phyloP scores from a whole-genome alignment of 2,888 invertebrate genomes.

The Colostygia pectinataria region DNA sequence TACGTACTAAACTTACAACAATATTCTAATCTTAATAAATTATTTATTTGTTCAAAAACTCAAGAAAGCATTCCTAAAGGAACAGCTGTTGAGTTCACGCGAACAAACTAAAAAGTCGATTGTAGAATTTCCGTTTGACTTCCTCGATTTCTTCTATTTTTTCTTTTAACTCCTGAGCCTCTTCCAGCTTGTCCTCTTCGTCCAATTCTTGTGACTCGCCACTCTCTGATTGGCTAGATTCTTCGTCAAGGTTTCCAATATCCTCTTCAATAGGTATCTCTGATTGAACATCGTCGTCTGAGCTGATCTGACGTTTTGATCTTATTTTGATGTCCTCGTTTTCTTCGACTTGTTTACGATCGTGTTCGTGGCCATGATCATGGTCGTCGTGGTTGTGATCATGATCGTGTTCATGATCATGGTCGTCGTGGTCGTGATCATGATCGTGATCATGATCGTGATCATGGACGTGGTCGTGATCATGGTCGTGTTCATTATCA shows the following conservation, averaged over 20 bases:
- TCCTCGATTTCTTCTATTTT: constrained; percentile 33
- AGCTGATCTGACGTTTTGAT: constrained; percentile 10
- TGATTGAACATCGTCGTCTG: constrained; percentile 11
- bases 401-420: constrained; percentile 1
- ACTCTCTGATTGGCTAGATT: constrained; percentile 1
- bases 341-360: constrained; percentile 6
- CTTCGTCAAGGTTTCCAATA: constrained; percentile 11
- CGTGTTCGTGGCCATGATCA: constrained; percentile 7
- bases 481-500: constrained; percentile 2
- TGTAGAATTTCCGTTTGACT: constrained; percentile 46
- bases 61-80: constrained; percentile 51
- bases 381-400: constrained; percentile 5
- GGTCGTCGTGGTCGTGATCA: constrained; percentile 6
- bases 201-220: constrained; percentile 15
- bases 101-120: constrained; percentile 49
- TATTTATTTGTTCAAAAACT: constrained; percentile 42
- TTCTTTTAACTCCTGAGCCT: constrained; percentile 27
- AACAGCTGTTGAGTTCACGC: constrained; percentile 55
- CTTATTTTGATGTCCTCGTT: constrained; percentile 19
- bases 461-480: constrained; percentile 4
- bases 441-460: not conserved
- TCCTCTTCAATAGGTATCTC: constrained; percentile 16
- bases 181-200: constrained; percentile 24
- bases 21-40: constrained; percentile 26
- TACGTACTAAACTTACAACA: constrained; percentile 43